A percentile compares a stretch with the other conserved stretches of the same genome.
Conservation (phyloP, 2,888 invertebrate genomes). For the Zelleria hepariella region DNA sequence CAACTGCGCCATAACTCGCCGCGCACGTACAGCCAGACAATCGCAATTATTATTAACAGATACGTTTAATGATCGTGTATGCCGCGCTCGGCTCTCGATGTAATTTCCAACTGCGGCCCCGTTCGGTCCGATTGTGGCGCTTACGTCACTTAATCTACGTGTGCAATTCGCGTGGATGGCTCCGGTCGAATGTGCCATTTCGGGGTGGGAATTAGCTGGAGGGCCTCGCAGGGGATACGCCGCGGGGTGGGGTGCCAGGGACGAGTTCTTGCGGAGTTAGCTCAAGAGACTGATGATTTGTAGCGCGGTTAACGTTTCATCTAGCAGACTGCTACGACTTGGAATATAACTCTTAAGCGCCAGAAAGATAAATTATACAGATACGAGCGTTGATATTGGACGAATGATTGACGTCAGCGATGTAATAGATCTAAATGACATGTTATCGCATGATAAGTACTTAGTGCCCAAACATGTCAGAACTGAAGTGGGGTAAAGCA, state of each 20-base stretch:
- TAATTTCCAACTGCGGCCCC: slow-evolving; percentile 26
- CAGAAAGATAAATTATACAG: slow-evolving; percentile 31
- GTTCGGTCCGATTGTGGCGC: slow-evolving; percentile 36
- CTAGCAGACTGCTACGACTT: slow-evolving; percentile 38
- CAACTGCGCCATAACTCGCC: slow-evolving; percentile 61
- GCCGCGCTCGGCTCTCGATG: slow-evolving; percentile 34
- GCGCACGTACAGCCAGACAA: slow-evolving; percentile 65
- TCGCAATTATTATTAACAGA: slow-evolving; percentile 68
- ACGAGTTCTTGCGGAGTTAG: slow-evolving; percentile 42
- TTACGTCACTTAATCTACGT: slow-evolving; percentile 35
- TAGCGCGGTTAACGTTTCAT: slow-evolving; percentile 51
- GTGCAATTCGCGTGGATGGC: slow-evolving; percentile 33
- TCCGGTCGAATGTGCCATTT: slow-evolving; percentile 30
- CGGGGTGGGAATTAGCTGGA: slow-evolving; percentile 43
- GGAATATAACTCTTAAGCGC: slow-evolving; percentile 44
- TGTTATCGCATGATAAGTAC: background rate
- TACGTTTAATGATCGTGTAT: slow-evolving; percentile 62
- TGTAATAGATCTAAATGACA: background rate
- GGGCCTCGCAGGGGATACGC: slow-evolving; percentile 23
- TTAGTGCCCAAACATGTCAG: background rate
- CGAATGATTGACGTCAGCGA: background rate
- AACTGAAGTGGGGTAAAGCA: background rate
- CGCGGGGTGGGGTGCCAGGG: slow-evolving; percentile 20
- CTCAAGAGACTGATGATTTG: slow-evolving; percentile 48
- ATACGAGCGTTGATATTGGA: background rate